Conservation (phyloP, 2,797 vertebrate genomes). For the Acrossocheilus fasciatus region DNA sequence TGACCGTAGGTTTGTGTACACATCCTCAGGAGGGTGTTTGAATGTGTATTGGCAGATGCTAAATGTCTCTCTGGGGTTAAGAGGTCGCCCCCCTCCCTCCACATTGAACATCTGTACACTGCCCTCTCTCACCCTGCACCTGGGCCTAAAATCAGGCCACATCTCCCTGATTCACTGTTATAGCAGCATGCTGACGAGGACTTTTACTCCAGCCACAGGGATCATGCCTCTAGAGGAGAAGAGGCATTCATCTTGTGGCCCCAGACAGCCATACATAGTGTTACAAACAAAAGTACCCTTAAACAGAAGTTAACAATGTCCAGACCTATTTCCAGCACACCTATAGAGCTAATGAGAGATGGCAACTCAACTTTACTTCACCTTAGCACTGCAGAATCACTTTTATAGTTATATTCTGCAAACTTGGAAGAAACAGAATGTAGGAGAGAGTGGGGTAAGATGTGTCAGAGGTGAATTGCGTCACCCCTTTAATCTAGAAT, state of each 20-base stretch:
- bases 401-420: constrained; percentile 21
- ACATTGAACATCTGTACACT: constrained; percentile 52
- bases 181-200: constrained; percentile 66
- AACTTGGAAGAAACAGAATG: neutral
- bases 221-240: constrained; percentile 55
- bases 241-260: constrained; percentile 55
- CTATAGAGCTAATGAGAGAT: constrained; percentile 53
- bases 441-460: neutral
- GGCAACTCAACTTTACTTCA: constrained; percentile 24
- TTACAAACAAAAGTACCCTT: constrained; percentile 55
- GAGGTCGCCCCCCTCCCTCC: constrained; percentile 19
- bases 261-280: constrained; percentile 61
- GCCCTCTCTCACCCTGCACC: constrained; percentile 48
- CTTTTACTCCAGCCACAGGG: constrained; percentile 57
- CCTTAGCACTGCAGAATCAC: constrained; percentile 42
- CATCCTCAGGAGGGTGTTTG: constrained; percentile 23
- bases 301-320: constrained; percentile 61
- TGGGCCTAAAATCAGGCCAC: constrained; percentile 74
- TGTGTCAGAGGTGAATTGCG: neutral
- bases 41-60: constrained; percentile 53
- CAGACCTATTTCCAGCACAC: constrained; percentile 58
- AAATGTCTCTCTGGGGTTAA: constrained; percentile 25
- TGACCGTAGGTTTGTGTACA: neutral
- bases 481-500: neutral
- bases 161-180: constrained; percentile 68